phyloP scores from a whole-genome alignment of 1,140 invertebrate genomes.

The Neelides sp. region DNA sequence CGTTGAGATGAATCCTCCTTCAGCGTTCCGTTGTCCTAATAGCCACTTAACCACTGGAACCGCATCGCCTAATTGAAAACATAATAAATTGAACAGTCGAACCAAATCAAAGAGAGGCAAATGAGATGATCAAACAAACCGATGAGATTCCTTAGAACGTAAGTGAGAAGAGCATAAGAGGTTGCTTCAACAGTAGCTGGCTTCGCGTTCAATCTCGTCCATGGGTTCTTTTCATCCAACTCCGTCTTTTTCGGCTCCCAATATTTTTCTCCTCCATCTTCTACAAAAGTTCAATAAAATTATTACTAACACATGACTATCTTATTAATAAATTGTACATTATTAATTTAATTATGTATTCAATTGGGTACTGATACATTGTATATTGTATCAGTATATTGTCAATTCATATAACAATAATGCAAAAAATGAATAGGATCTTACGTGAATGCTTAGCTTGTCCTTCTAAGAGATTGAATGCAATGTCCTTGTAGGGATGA shows the following conservation, averaged over 20 bases:
- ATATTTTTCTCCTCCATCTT: constrained; percentile 22
- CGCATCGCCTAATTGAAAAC: constrained; percentile 41
- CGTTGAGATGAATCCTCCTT: constrained; percentile 70
- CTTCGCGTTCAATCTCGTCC: constrained; percentile 51
- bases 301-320: too few relatives aligned
- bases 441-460: constrained; percentile 35
- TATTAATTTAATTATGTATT: not conserved
- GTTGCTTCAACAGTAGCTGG: constrained; percentile 78
- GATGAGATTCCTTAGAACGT: constrained; percentile 50
- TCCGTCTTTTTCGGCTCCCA: constrained; percentile 32
- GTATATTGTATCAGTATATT: too few relatives aligned
- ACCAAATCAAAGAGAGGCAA: constrained; percentile 1
- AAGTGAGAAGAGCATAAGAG: constrained; percentile 61
- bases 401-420: not conserved
- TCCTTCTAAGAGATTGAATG: constrained; percentile 53
- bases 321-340: not conserved
- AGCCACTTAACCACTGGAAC: constrained; percentile 74
- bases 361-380: not conserved
- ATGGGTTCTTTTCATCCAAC: constrained; percentile 55
- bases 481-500: constrained; percentile 49
- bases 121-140: constrained; percentile 10
- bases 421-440: not conserved
- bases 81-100: not conserved
- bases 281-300: constrained; percentile 9
- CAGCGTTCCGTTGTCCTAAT: constrained; percentile 60